Evolutionary conservation across 2,113 vertebrate genomes (phyloP).

Genomic region (Hucho hucho): DNA sequence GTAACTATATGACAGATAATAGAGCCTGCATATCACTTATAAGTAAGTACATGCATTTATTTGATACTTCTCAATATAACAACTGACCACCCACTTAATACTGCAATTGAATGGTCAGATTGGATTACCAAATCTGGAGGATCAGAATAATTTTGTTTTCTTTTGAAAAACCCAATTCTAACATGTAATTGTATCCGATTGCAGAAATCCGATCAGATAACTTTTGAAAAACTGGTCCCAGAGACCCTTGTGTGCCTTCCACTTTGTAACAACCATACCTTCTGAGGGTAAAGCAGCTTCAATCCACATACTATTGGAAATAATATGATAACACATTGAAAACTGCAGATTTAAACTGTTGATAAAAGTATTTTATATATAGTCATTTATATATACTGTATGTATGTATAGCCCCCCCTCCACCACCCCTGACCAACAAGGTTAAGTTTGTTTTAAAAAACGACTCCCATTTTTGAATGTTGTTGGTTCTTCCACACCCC

Average conservation of each 20-base stretch:
- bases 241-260: conserved; percentile 61
- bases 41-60: too few relatives aligned
- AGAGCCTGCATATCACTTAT: too few relatives aligned
- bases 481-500: conserved; percentile 19
- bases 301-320: conserved; percentile 11
- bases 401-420: not conserved
- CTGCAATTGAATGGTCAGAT: too few relatives aligned
- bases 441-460: conserved; percentile 17
- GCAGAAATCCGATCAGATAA: too few relatives aligned
- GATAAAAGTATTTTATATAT: conserved; percentile 21
- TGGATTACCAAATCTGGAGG: too few relatives aligned
- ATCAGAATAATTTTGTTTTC: too few relatives aligned
- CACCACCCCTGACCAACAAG: conserved; percentile 11
- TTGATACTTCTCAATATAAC: too few relatives aligned
- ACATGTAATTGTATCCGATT: too few relatives aligned
- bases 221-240: not conserved
- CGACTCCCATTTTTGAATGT: conserved; percentile 10
- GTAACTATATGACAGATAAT: too few relatives aligned
- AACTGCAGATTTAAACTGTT: not conserved
- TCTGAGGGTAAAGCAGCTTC: conserved; percentile 1
- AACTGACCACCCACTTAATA: too few relatives aligned
- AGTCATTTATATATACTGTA: conserved; percentile 22
- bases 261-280: conserved; percentile 29
- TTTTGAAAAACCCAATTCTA: too few relatives aligned
- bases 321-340: conserved; percentile 3